Evolutionary conservation across 2,888 invertebrate species (phyloP), one percentile per base, ranked within the genome.

Genomic region (Rhyacophila evoluta): DNA sequence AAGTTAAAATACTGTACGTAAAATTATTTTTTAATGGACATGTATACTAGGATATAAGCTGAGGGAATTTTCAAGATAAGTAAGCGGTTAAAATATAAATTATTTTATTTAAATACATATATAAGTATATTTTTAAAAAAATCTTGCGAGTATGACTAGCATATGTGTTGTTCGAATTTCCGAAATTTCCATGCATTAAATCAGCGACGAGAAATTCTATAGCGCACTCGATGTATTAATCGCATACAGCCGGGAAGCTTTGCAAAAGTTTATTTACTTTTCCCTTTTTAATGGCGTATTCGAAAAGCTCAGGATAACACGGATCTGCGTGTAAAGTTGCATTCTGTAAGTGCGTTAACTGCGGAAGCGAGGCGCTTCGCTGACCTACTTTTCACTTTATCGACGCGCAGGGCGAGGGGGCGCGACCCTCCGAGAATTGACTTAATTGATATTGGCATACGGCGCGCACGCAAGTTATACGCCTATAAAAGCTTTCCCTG

Each of bases 381-480:
- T 55, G 55, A 10, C 55, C 55, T 55, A 55, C 55, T 19, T 55
- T 55, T 55, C 55, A 55, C 55, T 55, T 25, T 55, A 55, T 55
- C 19, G 55, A 55, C 55, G 55, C 15, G 19, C 25, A 55, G 55
- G 55, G 55, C 8, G 10, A 19, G 55, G 10, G 25, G 25, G 19
- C 55, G 15, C 55, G 29, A 33, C 55, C 55, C 55, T 55, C 19
- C 19, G 55, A 55, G 55, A 55, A 55, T 55, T 55, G 55, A 55
- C 55, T 55, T 55, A 55, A 55, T 55, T 55, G 55, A 55, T 55
- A 55, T 55, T 55, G 55, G 55, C 55, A 55, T 55, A 55, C 19
- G 8, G 55, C 55, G 55, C 55, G 19, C 55, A 55, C 55, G 55
- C 55, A 55, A 19, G 55, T 55, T 55, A 19, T 55, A 19, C 55